Conservation (phyloP, 2,113 vertebrate species). For the Tachysurus vachellii region DNA sequence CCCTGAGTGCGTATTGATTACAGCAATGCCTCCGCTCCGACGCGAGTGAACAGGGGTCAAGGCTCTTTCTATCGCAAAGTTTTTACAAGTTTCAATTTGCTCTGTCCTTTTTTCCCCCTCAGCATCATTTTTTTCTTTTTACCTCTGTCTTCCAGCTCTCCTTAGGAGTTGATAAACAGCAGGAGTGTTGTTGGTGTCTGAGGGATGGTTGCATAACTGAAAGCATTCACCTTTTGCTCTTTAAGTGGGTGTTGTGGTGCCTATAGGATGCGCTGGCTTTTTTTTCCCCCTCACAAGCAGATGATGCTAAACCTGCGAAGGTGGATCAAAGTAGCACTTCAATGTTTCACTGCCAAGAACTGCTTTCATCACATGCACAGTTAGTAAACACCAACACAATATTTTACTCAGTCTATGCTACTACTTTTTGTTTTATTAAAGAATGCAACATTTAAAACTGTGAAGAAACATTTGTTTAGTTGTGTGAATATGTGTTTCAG, state of each 20-base stretch:
- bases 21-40: constrained; percentile 77
- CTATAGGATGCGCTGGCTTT: constrained; percentile 67
- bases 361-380: constrained; percentile 16
- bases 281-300: constrained; percentile 60
- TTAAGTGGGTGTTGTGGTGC: constrained; percentile 74
- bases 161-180: constrained; percentile 66
- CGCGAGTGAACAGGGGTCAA: constrained; percentile 75
- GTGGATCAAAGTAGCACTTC: constrained; percentile 69
- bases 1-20: constrained; percentile 78
- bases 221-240: constrained; percentile 73
- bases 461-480: neutral
- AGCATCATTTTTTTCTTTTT: constrained; percentile 46
- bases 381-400: constrained; percentile 13
- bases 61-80: constrained; percentile 79
- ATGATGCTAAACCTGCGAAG: constrained; percentile 72
- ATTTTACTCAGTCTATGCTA: neutral
- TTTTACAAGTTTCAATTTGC: constrained; percentile 79
- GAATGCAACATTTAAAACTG: neutral
- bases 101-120: constrained; percentile 58
- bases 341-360: constrained; percentile 19
- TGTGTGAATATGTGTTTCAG: neutral
- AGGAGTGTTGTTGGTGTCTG: constrained; percentile 69
- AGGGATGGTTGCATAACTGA: constrained; percentile 73
- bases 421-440: neutral
- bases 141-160: constrained; percentile 62